phyloP scores from a whole-genome alignment of 2,797 vertebrate species.

The Hydrocynus forskahlii region DNA sequence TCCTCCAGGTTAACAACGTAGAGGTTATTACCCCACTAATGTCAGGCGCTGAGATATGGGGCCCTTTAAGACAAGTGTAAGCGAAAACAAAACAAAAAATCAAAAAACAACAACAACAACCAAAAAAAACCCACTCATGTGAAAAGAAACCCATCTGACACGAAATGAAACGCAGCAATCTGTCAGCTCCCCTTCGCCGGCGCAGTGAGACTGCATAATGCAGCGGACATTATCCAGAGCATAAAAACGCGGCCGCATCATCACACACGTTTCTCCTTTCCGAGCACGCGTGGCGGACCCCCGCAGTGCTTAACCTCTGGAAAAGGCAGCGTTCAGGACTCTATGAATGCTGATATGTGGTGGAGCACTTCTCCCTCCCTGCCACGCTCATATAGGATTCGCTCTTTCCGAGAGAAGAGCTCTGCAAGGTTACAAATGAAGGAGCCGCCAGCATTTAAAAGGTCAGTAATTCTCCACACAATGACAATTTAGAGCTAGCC shows the following conservation, averaged over 20 bases:
- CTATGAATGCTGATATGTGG: slow-evolving; percentile 59
- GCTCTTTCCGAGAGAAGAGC: slow-evolving; percentile 47
- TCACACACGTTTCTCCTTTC: slow-evolving; percentile 50
- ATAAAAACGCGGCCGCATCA: slow-evolving; percentile 43
- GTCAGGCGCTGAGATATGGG: slow-evolving; percentile 49
- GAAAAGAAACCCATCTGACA: slow-evolving; percentile 44
- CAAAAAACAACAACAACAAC: not conserved
- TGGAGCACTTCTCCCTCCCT: slow-evolving; percentile 16
- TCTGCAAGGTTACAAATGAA: slow-evolving; percentile 54
- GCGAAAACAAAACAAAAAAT: not conserved
- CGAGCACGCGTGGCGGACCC: slow-evolving; percentile 51
- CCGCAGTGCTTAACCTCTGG: slow-evolving; percentile 60
- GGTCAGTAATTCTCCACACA: slow-evolving; percentile 57
- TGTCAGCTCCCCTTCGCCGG: slow-evolving; percentile 24
- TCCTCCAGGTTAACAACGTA: slow-evolving; percentile 50
- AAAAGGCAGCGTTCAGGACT: slow-evolving; percentile 55
- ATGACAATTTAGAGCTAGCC: slow-evolving; percentile 43
- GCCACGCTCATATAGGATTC: slow-evolving; percentile 37
- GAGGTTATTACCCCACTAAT: slow-evolving; percentile 48
- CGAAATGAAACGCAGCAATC: slow-evolving; percentile 37
- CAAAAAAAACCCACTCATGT: not conserved
- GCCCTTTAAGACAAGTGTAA: slow-evolving; percentile 34
- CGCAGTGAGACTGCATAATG: slow-evolving; percentile 40
- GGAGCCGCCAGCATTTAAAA: slow-evolving; percentile 53
- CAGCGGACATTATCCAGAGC: slow-evolving; percentile 45